Conservation (phyloP, 1,140 invertebrate species). For the Oncopeltus fasciatus region DNA sequence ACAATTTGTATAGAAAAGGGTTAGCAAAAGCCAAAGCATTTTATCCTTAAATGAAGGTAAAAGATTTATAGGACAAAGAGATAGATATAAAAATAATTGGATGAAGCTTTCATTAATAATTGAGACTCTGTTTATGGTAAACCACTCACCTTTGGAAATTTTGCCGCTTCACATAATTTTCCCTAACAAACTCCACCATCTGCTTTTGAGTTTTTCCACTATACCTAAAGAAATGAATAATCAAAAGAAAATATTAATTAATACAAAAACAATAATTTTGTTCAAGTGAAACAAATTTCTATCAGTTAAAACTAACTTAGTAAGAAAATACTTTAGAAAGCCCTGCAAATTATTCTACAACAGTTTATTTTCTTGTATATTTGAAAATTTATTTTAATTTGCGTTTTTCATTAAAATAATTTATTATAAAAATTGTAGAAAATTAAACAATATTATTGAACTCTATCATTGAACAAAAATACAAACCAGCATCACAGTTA, state of each 20-base stretch:
- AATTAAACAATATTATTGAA: too few species aligned
- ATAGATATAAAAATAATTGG: neutral
- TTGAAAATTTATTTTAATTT: too few species aligned
- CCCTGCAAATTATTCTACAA: too few species aligned
- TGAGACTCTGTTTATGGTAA: neutral
- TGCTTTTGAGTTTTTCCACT: conserved; percentile 98
- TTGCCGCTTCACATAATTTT: conserved; percentile 88
- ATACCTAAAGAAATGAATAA: conserved; percentile 51
- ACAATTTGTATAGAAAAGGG: conserved; percentile 1
- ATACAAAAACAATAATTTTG: neutral
- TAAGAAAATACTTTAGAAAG: too few species aligned
- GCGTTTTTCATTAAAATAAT: too few species aligned
- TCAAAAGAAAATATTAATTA: neutral
- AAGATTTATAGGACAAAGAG: neutral
- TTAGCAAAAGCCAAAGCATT: conserved; percentile 8
- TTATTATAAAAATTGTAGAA: too few species aligned
- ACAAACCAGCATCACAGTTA: too few species aligned
- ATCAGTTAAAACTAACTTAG: neutral
- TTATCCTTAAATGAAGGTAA: neutral
- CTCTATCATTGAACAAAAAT: too few species aligned
- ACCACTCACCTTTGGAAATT: conserved; percentile 74
- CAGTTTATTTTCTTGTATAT: too few species aligned
- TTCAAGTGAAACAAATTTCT: neutral
- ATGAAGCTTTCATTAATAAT: neutral
- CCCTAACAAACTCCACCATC: conserved; percentile 92